Evolutionary conservation across 2,113 vertebrate genomes (phyloP).

Genomic region (Pedionomus torquatus): DNA sequence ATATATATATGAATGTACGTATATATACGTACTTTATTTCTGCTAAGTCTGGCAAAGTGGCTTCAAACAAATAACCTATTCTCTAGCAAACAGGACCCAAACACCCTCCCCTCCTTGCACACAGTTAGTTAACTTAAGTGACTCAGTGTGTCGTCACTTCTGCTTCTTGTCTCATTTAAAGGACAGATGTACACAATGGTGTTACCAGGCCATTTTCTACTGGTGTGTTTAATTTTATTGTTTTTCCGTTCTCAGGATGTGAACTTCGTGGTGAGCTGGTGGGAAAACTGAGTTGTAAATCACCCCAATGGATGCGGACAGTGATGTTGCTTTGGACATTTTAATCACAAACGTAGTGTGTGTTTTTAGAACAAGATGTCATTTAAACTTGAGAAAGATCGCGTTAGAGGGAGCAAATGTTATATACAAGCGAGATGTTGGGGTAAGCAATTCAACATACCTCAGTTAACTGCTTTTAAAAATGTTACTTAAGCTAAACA

Average conservation of each 20-base stretch:
- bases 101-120: not conserved
- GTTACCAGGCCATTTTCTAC: not conserved
- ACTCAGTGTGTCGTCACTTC: not conserved
- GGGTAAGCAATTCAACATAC: slow-evolving; percentile 80
- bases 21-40: not conserved
- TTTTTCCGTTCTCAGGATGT: slow-evolving; percentile 75
- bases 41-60: not conserved
- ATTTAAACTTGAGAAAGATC: slow-evolving; percentile 97
- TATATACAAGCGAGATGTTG: slow-evolving; percentile 97
- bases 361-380: slow-evolving; percentile 97
- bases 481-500: not conserved
- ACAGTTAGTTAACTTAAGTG: not conserved
- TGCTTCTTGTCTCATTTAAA: slow-evolving; percentile 9
- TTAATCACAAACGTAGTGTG: slow-evolving; percentile 98
- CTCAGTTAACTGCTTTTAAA: not conserved
- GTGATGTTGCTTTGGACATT: slow-evolving; percentile 96
- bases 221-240: not conserved
- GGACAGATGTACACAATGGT: not conserved
- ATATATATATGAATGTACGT: not conserved
- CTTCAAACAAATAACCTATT: not conserved
- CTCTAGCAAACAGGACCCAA: not conserved
- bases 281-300: slow-evolving; percentile 72
- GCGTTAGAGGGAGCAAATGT: slow-evolving; percentile 96
- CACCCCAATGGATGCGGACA: slow-evolving; percentile 95
- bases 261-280: slow-evolving; percentile 77